These are phyloP conservation scores for Acrocephalus kingi DNA, from an alignment of 2,113 vertebrate genomes.

Conservation along the genomic window DNA sequence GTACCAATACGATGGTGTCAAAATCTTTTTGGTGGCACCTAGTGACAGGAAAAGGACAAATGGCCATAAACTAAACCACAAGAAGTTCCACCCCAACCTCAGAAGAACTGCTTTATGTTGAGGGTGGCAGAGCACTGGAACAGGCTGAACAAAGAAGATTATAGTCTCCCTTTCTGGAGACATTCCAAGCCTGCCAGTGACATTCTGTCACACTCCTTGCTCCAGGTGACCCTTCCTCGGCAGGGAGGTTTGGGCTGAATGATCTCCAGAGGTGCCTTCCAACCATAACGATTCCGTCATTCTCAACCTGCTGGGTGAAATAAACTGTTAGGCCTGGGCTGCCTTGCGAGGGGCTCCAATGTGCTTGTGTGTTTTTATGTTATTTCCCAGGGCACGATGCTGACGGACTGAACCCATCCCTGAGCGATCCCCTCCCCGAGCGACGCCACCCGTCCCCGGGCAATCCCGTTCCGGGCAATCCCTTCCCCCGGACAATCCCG, in stretches of 20 bases:
- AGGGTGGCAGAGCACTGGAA: background rate
- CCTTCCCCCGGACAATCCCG: no score
- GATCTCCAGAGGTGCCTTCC: background rate
- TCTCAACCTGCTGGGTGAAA: background rate
- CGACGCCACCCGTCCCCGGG: fast-evolving
- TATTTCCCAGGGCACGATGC: background rate
- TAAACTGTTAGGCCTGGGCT: fast-evolving
- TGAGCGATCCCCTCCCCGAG: background rate
- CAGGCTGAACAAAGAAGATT: no score
- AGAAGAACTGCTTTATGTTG: background rate
- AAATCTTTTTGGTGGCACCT: background rate
- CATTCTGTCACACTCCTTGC: no score
- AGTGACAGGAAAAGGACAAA: background rate
- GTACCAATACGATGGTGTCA: background rate
- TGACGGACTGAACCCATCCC: fast-evolving
- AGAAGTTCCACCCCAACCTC: background rate
- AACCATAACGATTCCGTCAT: background rate
- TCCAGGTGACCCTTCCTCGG: background rate
- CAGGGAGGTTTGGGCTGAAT: no score
- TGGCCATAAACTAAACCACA: background rate
- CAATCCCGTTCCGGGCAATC: no score
- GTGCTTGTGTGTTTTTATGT: fast-evolving
- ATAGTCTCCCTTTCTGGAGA: background rate
- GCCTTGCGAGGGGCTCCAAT: no score
- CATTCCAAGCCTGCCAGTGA: no score